These are phyloP conservation scores for Dasypolia templi DNA, from an alignment of 2,888 invertebrate genomes.

Conservation along the genomic window DNA sequence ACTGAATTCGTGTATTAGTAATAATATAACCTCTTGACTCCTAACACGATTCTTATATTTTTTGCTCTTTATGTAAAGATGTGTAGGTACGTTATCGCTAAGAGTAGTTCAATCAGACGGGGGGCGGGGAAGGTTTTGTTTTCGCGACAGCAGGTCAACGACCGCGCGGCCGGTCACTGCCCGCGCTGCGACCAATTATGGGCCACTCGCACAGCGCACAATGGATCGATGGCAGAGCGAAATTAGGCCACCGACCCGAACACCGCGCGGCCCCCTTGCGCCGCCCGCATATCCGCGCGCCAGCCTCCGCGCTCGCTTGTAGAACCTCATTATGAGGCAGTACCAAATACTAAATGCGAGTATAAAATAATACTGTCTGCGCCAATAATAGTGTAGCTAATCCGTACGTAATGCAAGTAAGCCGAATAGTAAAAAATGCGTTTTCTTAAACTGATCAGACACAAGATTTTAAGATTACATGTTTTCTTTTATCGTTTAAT, in stretches of 20 bases:
- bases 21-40: slow-evolving; percentile 20
- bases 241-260: slow-evolving; percentile 87
- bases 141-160: slow-evolving; percentile 87
- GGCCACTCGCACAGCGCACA: slow-evolving; percentile 90
- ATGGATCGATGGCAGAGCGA: slow-evolving; percentile 90
- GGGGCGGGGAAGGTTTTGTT: slow-evolving; percentile 86
- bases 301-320: slow-evolving; percentile 67
- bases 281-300: slow-evolving; percentile 70
- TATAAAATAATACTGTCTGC: slow-evolving; percentile 5
- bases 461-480: not conserved
- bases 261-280: slow-evolving; percentile 72
- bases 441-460: not conserved
- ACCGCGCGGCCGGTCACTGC: slow-evolving; percentile 89
- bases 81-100: slow-evolving; percentile 61
- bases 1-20: slow-evolving; percentile 12
- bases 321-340: slow-evolving; percentile 27
- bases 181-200: slow-evolving; percentile 90
- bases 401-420: not conserved
- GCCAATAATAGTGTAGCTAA: not conserved
- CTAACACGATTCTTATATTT: slow-evolving; percentile 6
- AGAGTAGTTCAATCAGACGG: slow-evolving; percentile 70
- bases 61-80: slow-evolving; percentile 15
- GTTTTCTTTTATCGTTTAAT: not conserved
- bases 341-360: slow-evolving; percentile 16
- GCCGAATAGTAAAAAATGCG: not conserved